These are phyloP conservation scores for Dexiosoma caninum DNA, from an alignment of 2,888 invertebrate genomes.

Conservation along the genomic window DNA sequence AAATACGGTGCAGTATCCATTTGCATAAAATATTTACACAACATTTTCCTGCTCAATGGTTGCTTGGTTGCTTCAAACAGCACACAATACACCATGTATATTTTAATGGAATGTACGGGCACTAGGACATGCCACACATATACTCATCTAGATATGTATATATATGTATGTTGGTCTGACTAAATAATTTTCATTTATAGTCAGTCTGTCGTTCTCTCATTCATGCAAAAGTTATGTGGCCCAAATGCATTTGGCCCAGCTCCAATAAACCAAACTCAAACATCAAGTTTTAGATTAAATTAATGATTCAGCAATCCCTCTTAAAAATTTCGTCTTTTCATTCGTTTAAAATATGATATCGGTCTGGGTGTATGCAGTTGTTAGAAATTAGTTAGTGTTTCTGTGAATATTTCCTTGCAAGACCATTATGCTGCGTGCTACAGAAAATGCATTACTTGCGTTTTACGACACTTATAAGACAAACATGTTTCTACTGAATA, in stretches of 20 bases:
- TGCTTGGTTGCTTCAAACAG: conserved; percentile 43
- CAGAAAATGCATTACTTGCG: background rate
- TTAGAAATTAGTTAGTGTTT: background rate
- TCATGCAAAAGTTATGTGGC: conserved; percentile 33
- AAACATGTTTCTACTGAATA: too few species aligned
- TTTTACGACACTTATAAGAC: background rate
- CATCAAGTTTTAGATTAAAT: conserved; percentile 66
- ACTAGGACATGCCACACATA: background rate
- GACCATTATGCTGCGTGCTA: background rate
- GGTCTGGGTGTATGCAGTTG: background rate
- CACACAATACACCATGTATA: conserved; percentile 8
- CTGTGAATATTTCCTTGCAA: background rate
- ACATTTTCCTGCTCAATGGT: conserved; percentile 68
- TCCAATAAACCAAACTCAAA: conserved; percentile 66
- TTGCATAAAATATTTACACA: conserved; percentile 76
- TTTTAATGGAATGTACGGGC: background rate
- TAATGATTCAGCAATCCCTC: conserved; percentile 63
- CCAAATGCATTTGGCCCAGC: conserved; percentile 64
- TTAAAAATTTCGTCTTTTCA: background rate
- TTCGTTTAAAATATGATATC: background rate
- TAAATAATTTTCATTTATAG: background rate
- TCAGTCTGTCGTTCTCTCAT: background rate
- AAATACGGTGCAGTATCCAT: conserved; percentile 65
- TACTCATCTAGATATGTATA: too few species aligned
- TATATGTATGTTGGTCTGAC: too few species aligned